A percentile compares a stretch with the other conserved stretches of the same genome.
Evolutionary conservation across 2,113 vertebrate species (phyloP).

Genomic region (Corythoichthys haematopterus): DNA sequence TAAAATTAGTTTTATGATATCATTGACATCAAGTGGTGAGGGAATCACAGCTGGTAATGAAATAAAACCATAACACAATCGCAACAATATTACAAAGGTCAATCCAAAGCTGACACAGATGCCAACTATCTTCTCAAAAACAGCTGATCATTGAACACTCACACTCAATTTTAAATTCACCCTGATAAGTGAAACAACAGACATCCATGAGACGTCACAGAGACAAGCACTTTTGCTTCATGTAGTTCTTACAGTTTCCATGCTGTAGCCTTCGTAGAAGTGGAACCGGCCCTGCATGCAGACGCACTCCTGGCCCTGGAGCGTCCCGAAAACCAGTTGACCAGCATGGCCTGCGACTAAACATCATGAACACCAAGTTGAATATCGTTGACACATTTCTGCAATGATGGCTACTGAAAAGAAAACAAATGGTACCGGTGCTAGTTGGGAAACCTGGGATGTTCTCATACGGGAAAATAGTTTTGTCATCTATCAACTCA

Average conservation of each 20-base stretch:
- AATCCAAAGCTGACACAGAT: slow-evolving; percentile 5
- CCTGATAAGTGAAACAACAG: neutral
- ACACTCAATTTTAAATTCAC: slow-evolving; percentile 7
- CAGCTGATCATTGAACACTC: slow-evolving; percentile 23
- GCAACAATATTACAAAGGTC: slow-evolving; percentile 35
- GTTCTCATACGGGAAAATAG: slow-evolving; percentile 57
- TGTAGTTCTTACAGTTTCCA: slow-evolving; percentile 52
- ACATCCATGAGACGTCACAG: neutral
- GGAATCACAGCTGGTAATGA: slow-evolving; percentile 14
- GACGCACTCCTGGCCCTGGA: slow-evolving; percentile 65
- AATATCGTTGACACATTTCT: neutral
- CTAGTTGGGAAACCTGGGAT: slow-evolving; percentile 77
- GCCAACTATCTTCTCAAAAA: slow-evolving; percentile 2
- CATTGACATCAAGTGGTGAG: slow-evolving; percentile 20
- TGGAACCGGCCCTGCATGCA: slow-evolving; percentile 79
- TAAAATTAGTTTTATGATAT: slow-evolving; percentile 32
- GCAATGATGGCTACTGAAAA: neutral
- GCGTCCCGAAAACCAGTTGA: slow-evolving; percentile 70
- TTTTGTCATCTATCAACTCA: slow-evolving; percentile 61
- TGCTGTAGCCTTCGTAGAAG: slow-evolving; percentile 73
- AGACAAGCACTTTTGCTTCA: neutral
- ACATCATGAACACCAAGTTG: neutral
- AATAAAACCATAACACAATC: slow-evolving; percentile 3
- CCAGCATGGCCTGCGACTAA: slow-evolving; percentile 70
- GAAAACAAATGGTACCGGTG: slow-evolving; percentile 43